These are phyloP conservation scores for Polyploca ridens DNA, from an alignment of 2,888 invertebrate species.

Conservation along the genomic window DNA sequence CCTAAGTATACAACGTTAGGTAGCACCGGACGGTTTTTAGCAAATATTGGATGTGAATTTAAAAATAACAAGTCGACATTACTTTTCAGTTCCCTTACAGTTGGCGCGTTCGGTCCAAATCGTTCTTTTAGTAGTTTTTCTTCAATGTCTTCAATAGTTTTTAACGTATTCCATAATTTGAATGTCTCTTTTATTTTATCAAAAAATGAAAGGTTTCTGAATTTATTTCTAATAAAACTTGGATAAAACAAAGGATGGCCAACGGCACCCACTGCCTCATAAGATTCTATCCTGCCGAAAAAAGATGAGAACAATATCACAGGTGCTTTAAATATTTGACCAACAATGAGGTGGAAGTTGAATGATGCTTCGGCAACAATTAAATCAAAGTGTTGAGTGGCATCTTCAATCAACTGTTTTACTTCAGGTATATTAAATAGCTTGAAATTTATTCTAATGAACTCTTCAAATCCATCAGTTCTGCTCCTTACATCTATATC, in stretches of 20 bases:
- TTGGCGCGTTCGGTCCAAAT: slow-evolving; percentile 26
- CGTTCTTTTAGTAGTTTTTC: slow-evolving; percentile 22
- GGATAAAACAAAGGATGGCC: slow-evolving; percentile 37
- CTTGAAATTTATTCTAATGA: slow-evolving; percentile 14
- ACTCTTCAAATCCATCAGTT: slow-evolving; percentile 2
- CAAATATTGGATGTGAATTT: slow-evolving; percentile 26
- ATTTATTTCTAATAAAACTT: slow-evolving; percentile 28
- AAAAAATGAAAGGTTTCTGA: slow-evolving; percentile 25
- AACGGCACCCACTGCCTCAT: slow-evolving; percentile 36
- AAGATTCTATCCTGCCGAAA: too few relatives aligned
- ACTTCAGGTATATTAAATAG: slow-evolving; percentile 28
- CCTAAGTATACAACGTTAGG: slow-evolving; percentile 32
- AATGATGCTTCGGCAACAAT: slow-evolving; percentile 39
- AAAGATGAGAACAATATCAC: slow-evolving; percentile 40
- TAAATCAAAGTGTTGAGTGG: slow-evolving; percentile 45
- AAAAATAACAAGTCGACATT: slow-evolving; percentile 30
- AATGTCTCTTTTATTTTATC: slow-evolving; percentile 35
- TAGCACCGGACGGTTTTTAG: slow-evolving; percentile 30
- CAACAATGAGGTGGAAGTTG: slow-evolving; percentile 33
- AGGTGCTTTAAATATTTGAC: slow-evolving; percentile 43
- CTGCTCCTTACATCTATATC: slow-evolving; percentile 15
- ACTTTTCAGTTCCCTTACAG: slow-evolving; percentile 22
- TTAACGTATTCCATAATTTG: slow-evolving; percentile 18
- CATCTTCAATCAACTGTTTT: slow-evolving; percentile 33
- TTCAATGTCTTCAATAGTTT: slow-evolving; percentile 18